These are phyloP conservation scores for Ephydatia muelleri DNA, from an alignment of 37 sponge, comb jelly and placozoan genomes.

Conservation along the genomic window DNA sequence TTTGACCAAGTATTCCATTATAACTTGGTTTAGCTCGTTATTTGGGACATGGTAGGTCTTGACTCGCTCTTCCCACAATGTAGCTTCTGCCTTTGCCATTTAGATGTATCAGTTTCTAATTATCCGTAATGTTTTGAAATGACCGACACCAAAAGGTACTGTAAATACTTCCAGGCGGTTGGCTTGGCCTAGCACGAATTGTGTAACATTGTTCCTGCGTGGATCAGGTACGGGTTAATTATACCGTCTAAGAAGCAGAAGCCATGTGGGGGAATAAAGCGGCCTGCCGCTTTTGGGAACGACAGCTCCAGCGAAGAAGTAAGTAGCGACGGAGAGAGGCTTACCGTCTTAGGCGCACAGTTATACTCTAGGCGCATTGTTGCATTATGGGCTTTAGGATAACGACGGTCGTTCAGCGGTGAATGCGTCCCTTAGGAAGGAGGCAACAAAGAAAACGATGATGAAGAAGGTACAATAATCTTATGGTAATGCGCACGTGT, in stretches of 20 bases:
- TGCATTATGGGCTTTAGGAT: not conserved
- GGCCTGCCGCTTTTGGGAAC: slow-evolving; percentile 61
- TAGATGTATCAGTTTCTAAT: slow-evolving; percentile 1
- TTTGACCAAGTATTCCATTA: slow-evolving; percentile 94
- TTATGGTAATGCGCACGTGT: not conserved
- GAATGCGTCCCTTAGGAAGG: slow-evolving; percentile 30
- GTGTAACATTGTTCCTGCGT: not conserved
- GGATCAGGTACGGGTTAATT: slow-evolving; percentile 60
- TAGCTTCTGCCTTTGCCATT: slow-evolving; percentile 2
- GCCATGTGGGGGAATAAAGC: not conserved
- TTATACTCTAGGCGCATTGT: not conserved
- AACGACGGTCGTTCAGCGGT: slow-evolving; percentile 3
- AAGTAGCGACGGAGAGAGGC: not conserved
- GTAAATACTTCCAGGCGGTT: not conserved
- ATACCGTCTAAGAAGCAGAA: slow-evolving; percentile 21
- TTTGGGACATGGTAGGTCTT: slow-evolving; percentile 61
- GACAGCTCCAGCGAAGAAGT: slow-evolving; percentile 73
- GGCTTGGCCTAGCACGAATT: not conserved
- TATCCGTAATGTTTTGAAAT: not conserved
- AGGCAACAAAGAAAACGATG: slow-evolving; percentile 40
- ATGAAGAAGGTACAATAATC: slow-evolving; percentile 1
- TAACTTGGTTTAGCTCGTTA: slow-evolving; percentile 62
- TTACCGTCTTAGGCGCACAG: not conserved
- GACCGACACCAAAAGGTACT: slow-evolving; percentile 1
- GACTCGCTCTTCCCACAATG: slow-evolving; percentile 71